A percentile compares a stretch with the other conserved stretches of the same genome.
Evolutionary conservation across 2,888 invertebrate genomes (phyloP).

Genomic region (Cantharis rufa): DNA sequence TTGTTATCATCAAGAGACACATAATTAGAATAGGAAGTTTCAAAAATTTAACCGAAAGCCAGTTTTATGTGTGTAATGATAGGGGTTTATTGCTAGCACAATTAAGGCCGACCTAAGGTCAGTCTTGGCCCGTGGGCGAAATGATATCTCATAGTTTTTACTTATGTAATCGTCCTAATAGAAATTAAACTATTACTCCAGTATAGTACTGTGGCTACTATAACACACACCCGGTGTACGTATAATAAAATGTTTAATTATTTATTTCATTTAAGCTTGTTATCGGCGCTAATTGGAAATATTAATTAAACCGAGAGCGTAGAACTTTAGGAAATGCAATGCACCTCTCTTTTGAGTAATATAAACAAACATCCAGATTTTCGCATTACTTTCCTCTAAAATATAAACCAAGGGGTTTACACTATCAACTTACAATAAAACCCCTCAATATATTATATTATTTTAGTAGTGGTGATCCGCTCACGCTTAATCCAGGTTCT

Average conservation of each 20-base stretch:
- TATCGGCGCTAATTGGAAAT: neutral
- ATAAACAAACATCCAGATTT: too few relatives aligned
- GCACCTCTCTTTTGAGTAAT: too few relatives aligned
- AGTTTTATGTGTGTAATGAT: slow-evolving; percentile 17
- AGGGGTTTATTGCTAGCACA: slow-evolving; percentile 17
- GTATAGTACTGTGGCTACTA: neutral
- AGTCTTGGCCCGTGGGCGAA: slow-evolving; percentile 39
- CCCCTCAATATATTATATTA: too few relatives aligned
- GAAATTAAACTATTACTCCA: neutral
- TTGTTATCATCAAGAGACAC: slow-evolving; percentile 5
- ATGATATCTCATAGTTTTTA: slow-evolving; percentile 26
- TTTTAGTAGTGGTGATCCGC: neutral
- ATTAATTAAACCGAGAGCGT: neutral
- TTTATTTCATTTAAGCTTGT: neutral
- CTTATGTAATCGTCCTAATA: neutral
- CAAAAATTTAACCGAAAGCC: slow-evolving; percentile 13
- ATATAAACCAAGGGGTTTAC: too few relatives aligned
- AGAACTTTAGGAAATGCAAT: too few relatives aligned
- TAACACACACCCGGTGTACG: neutral
- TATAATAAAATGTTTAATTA: neutral
- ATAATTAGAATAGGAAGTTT: slow-evolving; percentile 15
- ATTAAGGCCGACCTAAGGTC: slow-evolving; percentile 37
- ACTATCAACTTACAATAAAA: too few relatives aligned
- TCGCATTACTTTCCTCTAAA: neutral
- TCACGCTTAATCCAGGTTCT: neutral